phyloP scores from a whole-genome alignment of 2,888 invertebrate species.

The Octodonta nipae region DNA sequence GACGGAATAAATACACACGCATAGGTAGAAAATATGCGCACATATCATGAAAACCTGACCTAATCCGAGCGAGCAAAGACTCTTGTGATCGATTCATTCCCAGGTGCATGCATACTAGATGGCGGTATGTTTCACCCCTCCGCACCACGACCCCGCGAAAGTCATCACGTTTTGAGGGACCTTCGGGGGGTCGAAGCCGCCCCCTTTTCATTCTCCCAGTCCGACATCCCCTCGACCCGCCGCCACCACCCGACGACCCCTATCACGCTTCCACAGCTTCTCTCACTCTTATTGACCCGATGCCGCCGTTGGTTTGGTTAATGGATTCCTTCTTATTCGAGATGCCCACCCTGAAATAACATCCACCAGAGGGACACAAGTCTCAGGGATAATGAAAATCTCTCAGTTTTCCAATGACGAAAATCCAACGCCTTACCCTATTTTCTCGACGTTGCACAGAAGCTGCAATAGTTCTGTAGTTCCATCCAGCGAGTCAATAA shows the following conservation, averaged over 20 bases:
- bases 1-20: not conserved
- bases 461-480: too few relatives aligned
- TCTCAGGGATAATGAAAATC: too few relatives aligned
- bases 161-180: too few relatives aligned
- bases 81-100: conserved; percentile 22
- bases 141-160: too few relatives aligned
- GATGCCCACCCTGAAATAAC: too few relatives aligned
- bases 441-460: too few relatives aligned
- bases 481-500: too few relatives aligned
- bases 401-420: too few relatives aligned
- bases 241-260: conserved; percentile 21
- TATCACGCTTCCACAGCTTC: conserved; percentile 24
- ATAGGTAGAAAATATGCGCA: conserved; percentile 17
- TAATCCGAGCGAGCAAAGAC: conserved; percentile 15
- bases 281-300: conserved; percentile 28
- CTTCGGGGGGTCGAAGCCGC: conserved; percentile 7
- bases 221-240: not conserved
- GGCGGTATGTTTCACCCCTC: conserved; percentile 4
- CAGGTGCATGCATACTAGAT: conserved; percentile 24
- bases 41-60: conserved; percentile 18
- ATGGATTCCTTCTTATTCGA: conserved; percentile 25
- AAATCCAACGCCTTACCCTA: too few relatives aligned
- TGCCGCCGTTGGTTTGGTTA: too few relatives aligned
- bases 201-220: conserved; percentile 5
- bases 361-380: too few relatives aligned